Evolutionary conservation across 2,888 invertebrate genomes (phyloP), one percentile per base, ranked within the genome.

Genomic region (Zaprionus bogoriensis): DNA sequence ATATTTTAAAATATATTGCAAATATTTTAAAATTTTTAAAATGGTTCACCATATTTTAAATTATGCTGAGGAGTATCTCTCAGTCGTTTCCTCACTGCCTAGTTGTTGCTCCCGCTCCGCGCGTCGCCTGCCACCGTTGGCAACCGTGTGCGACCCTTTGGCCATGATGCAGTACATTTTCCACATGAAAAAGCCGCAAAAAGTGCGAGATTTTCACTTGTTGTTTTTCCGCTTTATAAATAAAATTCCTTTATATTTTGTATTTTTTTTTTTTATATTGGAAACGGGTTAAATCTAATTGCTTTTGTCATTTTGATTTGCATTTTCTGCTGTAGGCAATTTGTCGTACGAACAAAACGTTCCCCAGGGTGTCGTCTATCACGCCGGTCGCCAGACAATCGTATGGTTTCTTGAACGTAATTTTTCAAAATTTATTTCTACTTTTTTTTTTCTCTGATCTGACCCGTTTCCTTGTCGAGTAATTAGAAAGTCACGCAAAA

Each of bases 81-180:
- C 0, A 28, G 54, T 28, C 22, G 5, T 22, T 20, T 5, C 27
- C 3, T 17, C 12, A 4, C 14, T 12, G 0, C 10, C 7, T 4
- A 2, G 4, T 50, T 36, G 14, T 27, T 17, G 17, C 28, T 25
- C 7, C 48, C 14, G 20, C 41, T n/a, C n/a, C n/a, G n/a, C 12
- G 12, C 4, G 10, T 32, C 19, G 6, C 42, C 57, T 75, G 80
- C 81, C 82, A 85, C 80, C 77, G 81, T 77, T 84, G 78, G 78
- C 81, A 77, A 75, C 78, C 59, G 67, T 61, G 67, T 46, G 28
- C 44, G 61, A 55, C 67, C 72, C 68, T 67, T 44, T 39, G 51
- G 62, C 63, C 62, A 74, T 89, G 88, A 88, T 88, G 88, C 85
- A 81, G 88, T 77, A 87, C 82, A 87, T 88, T 88, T 89, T 89